Conservation (phyloP, 2,888 invertebrate species). For the Drosophila demipolita region DNA sequence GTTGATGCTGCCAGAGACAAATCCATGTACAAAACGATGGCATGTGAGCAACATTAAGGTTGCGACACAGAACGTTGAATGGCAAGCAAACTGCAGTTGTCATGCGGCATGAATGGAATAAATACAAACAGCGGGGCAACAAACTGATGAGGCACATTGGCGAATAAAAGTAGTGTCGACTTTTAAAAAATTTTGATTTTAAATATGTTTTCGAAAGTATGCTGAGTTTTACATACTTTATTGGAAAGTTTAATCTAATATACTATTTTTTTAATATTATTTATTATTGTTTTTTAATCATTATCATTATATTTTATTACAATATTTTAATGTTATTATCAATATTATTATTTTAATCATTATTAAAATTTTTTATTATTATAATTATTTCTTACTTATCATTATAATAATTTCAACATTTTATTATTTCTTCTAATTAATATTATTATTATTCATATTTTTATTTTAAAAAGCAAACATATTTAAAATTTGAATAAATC, state of each 20-base stretch:
- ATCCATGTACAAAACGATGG: constrained; percentile 63
- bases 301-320: not conserved
- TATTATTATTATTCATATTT: too few relatives aligned
- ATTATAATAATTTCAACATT: too few relatives aligned
- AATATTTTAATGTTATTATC: too few relatives aligned
- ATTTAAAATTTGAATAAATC: not conserved
- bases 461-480: not conserved
- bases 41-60: constrained; percentile 69
- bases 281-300: too few relatives aligned
- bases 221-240: not conserved
- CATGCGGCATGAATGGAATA: constrained; percentile 47
- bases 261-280: not conserved
- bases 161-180: too few relatives aligned
- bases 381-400: too few relatives aligned
- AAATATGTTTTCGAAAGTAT: not conserved
- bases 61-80: constrained; percentile 27
- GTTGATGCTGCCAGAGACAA: constrained; percentile 62
- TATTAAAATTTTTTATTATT: too few relatives aligned
- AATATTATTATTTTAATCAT: too few relatives aligned
- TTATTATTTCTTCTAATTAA: too few relatives aligned
- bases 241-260: not conserved
- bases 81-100: constrained; percentile 31
- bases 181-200: not conserved
- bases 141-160: constrained; percentile 8
- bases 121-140: constrained; percentile 22